A percentile compares a stretch with the other conserved stretches of the same genome.
These are phyloP conservation scores for Nerophis lumbriciformis DNA, from an alignment of 2,113 vertebrate species.

Conservation along the genomic window DNA sequence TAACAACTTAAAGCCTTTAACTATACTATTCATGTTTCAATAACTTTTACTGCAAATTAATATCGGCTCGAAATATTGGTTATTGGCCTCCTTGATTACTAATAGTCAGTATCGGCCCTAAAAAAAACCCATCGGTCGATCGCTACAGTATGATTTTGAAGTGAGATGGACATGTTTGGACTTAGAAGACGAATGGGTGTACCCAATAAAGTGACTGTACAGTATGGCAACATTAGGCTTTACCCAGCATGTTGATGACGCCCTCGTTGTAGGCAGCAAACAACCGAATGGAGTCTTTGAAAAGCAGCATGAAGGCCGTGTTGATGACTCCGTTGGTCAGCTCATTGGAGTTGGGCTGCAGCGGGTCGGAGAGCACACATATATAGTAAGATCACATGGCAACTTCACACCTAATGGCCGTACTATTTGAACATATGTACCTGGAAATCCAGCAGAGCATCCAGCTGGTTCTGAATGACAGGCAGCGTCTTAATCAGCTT, in stretches of 20 bases:
- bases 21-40: too few relatives aligned
- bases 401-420: too few relatives aligned
- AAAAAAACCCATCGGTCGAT: too few relatives aligned
- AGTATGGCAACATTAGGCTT: constrained; percentile 11
- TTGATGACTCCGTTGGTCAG: constrained; percentile 97
- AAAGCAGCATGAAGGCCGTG: constrained; percentile 94
- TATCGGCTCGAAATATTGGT: too few relatives aligned
- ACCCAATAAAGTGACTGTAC: background rate
- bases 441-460: constrained; percentile 93
- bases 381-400: background rate
- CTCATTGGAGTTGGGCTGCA: constrained; percentile 93
- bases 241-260: constrained; percentile 94
- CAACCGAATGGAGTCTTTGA: constrained; percentile 96
- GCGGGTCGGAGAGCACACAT: background rate
- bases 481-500: constrained; percentile 94
- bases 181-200: background rate
- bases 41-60: too few relatives aligned
- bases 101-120: too few relatives aligned
- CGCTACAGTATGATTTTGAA: too few relatives aligned
- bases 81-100: too few relatives aligned
- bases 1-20: too few relatives aligned
- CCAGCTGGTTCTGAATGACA: constrained; percentile 94
- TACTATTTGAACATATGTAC: constrained; percentile 50
- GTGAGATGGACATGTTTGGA: background rate
- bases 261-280: constrained; percentile 95